A percentile compares a stretch with the other conserved stretches of the same genome.
phyloP scores from a whole-genome alignment of 2,113 vertebrate species.

The Burhinus bistriatus region DNA sequence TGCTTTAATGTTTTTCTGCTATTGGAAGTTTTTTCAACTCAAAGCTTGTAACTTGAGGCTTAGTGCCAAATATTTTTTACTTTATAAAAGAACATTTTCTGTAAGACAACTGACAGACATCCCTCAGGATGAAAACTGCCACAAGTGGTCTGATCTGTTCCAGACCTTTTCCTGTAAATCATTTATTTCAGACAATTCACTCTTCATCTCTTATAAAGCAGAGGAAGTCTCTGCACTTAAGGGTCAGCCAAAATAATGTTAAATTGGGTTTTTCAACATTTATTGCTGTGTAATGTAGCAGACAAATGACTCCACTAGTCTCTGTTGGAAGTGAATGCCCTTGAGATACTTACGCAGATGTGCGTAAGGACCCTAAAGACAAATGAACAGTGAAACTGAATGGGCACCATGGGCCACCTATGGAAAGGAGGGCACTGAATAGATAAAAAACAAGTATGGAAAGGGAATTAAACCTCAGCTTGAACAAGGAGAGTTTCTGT shows the following conservation, averaged over 20 bases:
- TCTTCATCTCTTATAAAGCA: constrained; percentile 6
- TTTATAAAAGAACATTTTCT: background rate
- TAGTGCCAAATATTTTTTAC: background rate
- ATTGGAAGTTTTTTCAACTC: background rate
- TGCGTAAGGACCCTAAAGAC: background rate
- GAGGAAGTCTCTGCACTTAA: background rate
- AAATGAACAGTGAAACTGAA: background rate
- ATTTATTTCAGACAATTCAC: constrained; percentile 14
- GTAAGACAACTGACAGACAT: background rate
- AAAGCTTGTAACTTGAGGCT: background rate
- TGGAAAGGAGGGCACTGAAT: background rate
- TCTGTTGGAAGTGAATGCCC: background rate
- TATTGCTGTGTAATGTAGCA: background rate
- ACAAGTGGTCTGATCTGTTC: background rate
- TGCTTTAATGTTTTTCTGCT: background rate
- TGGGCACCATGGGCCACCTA: background rate
- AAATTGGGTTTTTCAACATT: background rate
- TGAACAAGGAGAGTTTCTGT: background rate
- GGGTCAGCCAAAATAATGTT: constrained; percentile 10
- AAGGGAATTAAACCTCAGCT: background rate
- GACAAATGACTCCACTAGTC: background rate
- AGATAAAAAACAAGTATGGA: background rate
- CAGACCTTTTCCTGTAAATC: constrained; percentile 10
- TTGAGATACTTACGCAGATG: background rate
- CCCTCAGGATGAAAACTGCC: constrained; percentile 7